Percentiles rank a stretch among this genome's conserved stretches.
These are phyloP conservation scores for Pipistrellus kuhlii DNA, from an alignment of 2,797 vertebrate species.

Conservation along the genomic window DNA sequence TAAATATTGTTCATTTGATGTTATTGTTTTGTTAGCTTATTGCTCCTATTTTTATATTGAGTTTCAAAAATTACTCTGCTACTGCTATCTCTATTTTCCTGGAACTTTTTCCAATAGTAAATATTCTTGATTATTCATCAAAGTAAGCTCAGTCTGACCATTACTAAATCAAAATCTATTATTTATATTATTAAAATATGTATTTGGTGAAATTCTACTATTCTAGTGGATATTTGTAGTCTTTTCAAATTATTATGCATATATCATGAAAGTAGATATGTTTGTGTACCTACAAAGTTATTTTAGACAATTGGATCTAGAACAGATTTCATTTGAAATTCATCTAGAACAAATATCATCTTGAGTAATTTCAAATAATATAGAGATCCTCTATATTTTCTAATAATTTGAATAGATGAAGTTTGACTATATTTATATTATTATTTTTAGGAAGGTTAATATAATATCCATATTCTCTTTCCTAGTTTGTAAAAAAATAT, in stretches of 20 bases:
- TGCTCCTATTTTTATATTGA: neutral
- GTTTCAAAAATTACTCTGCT: constrained; percentile 5
- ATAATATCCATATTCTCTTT: neutral
- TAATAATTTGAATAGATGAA: neutral
- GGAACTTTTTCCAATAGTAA: neutral
- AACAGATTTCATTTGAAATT: neutral
- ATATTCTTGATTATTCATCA: neutral
- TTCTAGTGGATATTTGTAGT: neutral
- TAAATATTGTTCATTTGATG: neutral
- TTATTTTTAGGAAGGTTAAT: neutral
- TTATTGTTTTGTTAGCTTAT: neutral
- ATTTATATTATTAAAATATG: constrained; percentile 34
- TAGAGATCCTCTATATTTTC: neutral
- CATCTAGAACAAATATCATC: neutral
- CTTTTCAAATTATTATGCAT: constrained; percentile 16
- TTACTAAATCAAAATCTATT: neutral
- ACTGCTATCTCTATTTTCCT: neutral
- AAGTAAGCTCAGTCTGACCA: neutral
- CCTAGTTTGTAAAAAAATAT: neutral
- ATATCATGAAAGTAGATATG: neutral
- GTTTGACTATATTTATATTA: neutral
- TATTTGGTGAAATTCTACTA: constrained; percentile 8
- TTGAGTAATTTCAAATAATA: neutral
- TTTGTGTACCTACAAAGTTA: neutral
- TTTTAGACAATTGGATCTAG: neutral